Percentiles rank a stretch among this genome's conserved stretches.
phyloP scores from a whole-genome alignment of 2,797 vertebrate species.

The Sebastes minor region DNA sequence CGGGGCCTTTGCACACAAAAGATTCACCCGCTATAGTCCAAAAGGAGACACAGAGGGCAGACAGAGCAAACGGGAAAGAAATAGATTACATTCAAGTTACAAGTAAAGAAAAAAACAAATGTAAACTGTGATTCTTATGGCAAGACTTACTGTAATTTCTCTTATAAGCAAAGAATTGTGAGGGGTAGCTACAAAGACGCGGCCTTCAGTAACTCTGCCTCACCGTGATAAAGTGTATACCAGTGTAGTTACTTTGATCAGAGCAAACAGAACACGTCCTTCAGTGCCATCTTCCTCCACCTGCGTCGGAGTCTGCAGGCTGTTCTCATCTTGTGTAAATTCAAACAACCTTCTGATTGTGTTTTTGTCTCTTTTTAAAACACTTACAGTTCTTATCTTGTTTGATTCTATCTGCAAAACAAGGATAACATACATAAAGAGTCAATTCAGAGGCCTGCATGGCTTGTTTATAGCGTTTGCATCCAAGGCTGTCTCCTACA shows the following conservation, averaged over 20 bases:
- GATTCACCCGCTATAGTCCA: neutral
- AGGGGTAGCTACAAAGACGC: neutral
- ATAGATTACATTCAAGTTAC: conserved; percentile 2
- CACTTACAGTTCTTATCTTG: neutral
- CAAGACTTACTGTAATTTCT: neutral
- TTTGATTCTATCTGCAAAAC: conserved; percentile 7
- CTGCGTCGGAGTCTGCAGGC: neutral
- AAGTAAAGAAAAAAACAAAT: conserved; percentile 16
- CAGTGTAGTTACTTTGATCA: conserved; percentile 2
- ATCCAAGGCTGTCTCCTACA: conserved; percentile 34
- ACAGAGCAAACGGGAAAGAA: neutral
- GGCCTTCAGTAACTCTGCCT: neutral
- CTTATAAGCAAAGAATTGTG: neutral
- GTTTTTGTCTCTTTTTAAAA: neutral
- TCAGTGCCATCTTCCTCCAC: conserved; percentile 1
- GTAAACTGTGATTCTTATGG: neutral
- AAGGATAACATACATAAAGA: conserved; percentile 23
- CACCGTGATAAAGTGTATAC: neutral
- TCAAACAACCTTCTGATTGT: neutral
- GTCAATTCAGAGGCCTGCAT: conserved; percentile 1
- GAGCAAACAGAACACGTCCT: conserved; percentile 34
- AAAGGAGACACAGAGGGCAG: neutral
- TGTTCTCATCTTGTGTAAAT: neutral
- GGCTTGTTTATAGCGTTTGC: conserved; percentile 30
- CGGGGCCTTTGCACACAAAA: conserved; percentile 11